These are phyloP conservation scores for Ruditapes philippinarum DNA, from an alignment of 1,140 invertebrate genomes.

Conservation along the genomic window DNA sequence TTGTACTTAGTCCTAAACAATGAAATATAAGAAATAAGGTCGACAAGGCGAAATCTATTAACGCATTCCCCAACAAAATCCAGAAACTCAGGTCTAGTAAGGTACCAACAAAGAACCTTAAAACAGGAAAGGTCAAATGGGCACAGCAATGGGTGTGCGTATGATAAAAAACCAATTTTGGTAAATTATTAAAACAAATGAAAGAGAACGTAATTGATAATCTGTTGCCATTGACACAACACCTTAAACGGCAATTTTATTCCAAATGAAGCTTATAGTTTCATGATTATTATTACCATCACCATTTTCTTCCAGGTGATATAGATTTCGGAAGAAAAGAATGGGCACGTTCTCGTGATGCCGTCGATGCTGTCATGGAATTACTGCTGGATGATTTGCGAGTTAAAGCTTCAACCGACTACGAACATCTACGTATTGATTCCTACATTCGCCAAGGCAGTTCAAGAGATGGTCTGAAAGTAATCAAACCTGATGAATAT, in stretches of 20 bases:
- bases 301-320: neutral
- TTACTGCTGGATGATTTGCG: neutral
- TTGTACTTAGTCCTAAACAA: too few species aligned
- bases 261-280: neutral
- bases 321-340: slow-evolving; percentile 20
- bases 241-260: neutral
- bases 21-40: too few species aligned
- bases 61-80: too few species aligned
- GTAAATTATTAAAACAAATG: too few species aligned
- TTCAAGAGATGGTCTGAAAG: slow-evolving; percentile 49
- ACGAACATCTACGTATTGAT: slow-evolving; percentile 29
- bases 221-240: too few species aligned
- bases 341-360: slow-evolving; percentile 25
- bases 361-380: neutral
- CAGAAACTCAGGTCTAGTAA: too few species aligned
- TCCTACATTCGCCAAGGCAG: slow-evolving; percentile 51
- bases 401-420: neutral
- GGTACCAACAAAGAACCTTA: too few species aligned
- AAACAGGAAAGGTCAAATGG: too few species aligned
- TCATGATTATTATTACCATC: neutral
- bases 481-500: slow-evolving; percentile 36
- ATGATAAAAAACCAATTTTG: too few species aligned
- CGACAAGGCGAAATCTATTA: too few species aligned
- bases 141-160: too few species aligned
- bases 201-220: too few species aligned